A percentile compares a stretch with the other conserved stretches of the same genome.
Conservation (phyloP, 2,113 vertebrate species). For the Acanthisitta chloris region DNA sequence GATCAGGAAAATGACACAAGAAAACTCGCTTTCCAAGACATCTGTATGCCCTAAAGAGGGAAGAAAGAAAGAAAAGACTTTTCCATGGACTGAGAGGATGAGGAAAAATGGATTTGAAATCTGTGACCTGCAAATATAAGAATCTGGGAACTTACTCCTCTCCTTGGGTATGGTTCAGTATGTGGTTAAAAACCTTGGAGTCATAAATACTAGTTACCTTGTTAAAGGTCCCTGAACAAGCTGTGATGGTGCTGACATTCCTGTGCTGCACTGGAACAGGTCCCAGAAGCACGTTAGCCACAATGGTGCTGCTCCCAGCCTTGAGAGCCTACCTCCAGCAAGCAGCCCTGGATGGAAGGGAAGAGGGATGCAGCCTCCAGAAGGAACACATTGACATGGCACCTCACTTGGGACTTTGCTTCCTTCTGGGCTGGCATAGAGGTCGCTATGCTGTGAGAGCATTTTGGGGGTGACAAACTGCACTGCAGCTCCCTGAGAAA, state of each 20-base stretch:
- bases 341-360: not conserved
- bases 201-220: not conserved
- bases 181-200: not conserved
- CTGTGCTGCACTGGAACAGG: not conserved
- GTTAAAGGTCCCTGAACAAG: not conserved
- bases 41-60: not conserved
- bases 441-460: not conserved
- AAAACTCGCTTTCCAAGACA: not conserved
- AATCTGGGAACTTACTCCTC: not conserved
- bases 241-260: not conserved
- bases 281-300: not conserved
- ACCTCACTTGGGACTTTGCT: not conserved
- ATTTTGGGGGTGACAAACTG: fast-evolving
- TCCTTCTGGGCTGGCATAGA: not conserved
- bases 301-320: not conserved
- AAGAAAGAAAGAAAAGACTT: not conserved
- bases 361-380: not conserved
- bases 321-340: not conserved
- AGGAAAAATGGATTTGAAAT: not conserved
- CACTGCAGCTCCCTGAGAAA: not conserved
- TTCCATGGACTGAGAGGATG: not conserved
- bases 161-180: not conserved
- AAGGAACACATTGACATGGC: not conserved
- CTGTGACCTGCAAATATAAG: not conserved
- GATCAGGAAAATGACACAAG: not conserved